These are phyloP conservation scores for Lepeophtheirus nordmannii DNA, from an alignment of 2,888 invertebrate species.

Conservation along the genomic window DNA sequence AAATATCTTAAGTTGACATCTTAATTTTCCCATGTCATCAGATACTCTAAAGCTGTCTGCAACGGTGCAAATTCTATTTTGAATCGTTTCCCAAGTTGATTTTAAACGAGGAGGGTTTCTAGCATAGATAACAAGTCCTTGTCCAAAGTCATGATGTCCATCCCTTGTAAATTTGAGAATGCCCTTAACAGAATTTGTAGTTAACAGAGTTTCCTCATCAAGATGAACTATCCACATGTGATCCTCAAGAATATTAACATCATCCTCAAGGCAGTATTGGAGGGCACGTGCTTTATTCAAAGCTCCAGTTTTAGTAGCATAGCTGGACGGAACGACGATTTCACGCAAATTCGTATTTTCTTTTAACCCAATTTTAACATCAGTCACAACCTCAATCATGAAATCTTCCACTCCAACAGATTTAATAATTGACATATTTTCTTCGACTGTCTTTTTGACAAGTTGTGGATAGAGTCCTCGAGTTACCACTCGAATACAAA, in stretches of 20 bases:
- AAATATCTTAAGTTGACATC: constrained; percentile 65
- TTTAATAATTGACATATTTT: constrained; percentile 70
- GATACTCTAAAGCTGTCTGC: constrained; percentile 90
- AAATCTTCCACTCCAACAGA: constrained; percentile 87
- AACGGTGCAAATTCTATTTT: constrained; percentile 84
- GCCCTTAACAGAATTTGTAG: constrained; percentile 74
- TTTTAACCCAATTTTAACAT: constrained; percentile 41
- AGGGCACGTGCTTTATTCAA: constrained; percentile 84
- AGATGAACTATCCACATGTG: constrained; percentile 93
- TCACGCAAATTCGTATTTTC: constrained; percentile 61
- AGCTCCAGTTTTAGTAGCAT: constrained; percentile 76
- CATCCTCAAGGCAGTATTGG: constrained; percentile 84
- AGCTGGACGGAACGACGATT: constrained; percentile 69
- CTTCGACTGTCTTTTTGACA: constrained; percentile 65
- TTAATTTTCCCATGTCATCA: constrained; percentile 90
- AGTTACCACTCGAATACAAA: constrained; percentile 84
- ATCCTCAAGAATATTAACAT: constrained; percentile 63
- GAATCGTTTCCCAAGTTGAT: constrained; percentile 26
- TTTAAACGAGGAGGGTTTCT: constrained; percentile 38
- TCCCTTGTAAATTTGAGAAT: constrained; percentile 85
- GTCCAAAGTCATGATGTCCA: constrained; percentile 56
- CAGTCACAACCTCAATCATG: constrained; percentile 86
- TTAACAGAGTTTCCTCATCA: constrained; percentile 87
- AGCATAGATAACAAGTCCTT: constrained; percentile 87
- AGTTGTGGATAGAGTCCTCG: constrained; percentile 82